A percentile compares a stretch with the other conserved stretches of the same genome.
These are phyloP conservation scores for Aproaerema taeniolella DNA, from an alignment of 2,888 invertebrate genomes.

Conservation along the genomic window DNA sequence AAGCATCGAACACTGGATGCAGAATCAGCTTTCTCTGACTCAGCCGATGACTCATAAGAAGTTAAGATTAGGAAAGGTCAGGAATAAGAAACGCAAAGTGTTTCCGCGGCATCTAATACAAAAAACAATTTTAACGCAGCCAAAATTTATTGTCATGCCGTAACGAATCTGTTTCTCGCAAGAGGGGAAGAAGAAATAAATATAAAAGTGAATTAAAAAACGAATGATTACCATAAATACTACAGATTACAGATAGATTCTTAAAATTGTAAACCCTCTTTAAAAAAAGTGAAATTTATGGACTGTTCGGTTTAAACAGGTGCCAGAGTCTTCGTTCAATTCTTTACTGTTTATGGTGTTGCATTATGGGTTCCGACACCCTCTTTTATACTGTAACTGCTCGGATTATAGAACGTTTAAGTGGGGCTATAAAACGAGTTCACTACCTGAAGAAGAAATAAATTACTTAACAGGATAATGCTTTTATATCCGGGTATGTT, in stretches of 20 bases:
- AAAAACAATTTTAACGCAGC: conserved; percentile 10
- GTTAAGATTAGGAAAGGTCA: conserved; percentile 42
- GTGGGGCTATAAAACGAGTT: conserved; percentile 70
- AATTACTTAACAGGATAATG: conserved; percentile 75
- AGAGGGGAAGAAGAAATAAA: conserved; percentile 21
- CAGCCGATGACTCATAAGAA: conserved; percentile 54
- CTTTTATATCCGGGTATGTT: conserved; percentile 71
- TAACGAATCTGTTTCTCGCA: conserved; percentile 19
- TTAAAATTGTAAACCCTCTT: conserved; percentile 32
- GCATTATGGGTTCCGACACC: conserved; percentile 59
- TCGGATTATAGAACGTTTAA: conserved; percentile 70
- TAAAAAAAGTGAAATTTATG: conserved; percentile 55
- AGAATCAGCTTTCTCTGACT: conserved; percentile 47
- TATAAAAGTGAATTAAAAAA: conserved; percentile 19
- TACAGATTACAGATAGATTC: conserved; percentile 28
- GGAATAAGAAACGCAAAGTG: conserved; percentile 25
- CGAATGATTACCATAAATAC: conserved; percentile 30
- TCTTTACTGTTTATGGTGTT: conserved; percentile 57
- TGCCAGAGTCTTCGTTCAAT: conserved; percentile 48
- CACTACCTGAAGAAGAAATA: conserved; percentile 72
- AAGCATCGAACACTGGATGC: conserved; percentile 31
- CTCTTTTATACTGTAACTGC: conserved; percentile 64
- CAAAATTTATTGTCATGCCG: conserved; percentile 10
- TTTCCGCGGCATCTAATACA: conserved; percentile 1
- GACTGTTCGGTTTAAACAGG: conserved; percentile 47